Base-by-base conservation (phyloP, 2,797 vertebrate species). In the Phrynocephalus vlangalii region DNA sequence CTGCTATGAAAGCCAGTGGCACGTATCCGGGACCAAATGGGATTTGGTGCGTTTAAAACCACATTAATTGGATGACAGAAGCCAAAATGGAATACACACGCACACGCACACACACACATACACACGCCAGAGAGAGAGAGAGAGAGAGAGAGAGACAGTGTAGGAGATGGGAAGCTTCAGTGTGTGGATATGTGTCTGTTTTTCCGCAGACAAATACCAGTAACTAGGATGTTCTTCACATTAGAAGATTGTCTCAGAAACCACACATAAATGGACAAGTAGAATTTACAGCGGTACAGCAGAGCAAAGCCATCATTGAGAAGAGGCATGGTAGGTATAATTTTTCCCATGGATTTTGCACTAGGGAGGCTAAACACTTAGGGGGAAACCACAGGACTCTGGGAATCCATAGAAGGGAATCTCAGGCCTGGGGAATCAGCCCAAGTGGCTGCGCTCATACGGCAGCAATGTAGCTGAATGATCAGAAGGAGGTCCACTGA, bases 1-100 rank as follows among this genome's bases (percentile, higher is more conserved):
- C 50, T 90, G 52, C 71, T 90, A 18, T 6, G 60, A 5, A 83
- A 92, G 67, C 50, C 28, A 44, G 1, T 44, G 87, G 50, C 4
- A 72, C 0, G 18, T 24, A 44, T 0, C 0, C 72, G 48, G 44
- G 60, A 26, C 86, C 16, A 82, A 88, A 88, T 86, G 79, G 20
- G 68, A 82, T 6, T 0, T 30, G 52, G 0, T 56, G 48, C 1
- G 0, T 86, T 91, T 86, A 75, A 90, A 91, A 87, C 13, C 75
- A 30, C 48, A 66, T 73, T 26, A 77, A 9, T 2, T 38, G 38
- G 90, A 92, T 0, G 7, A 87, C 15, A 89, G 16, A 86, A 78
- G 72, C 0, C 56, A 48, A 50, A 20, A 63, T 83, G 78, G 82
- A 89, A 79, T 5, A 60, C 33, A 33, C 33, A 26, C 8, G 16